Evolutionary conservation across 35 echinoderm and acorn worm genomes (phyloP), one percentile per base, ranked within the genome.

Genomic region (Chiridota heheva): DNA sequence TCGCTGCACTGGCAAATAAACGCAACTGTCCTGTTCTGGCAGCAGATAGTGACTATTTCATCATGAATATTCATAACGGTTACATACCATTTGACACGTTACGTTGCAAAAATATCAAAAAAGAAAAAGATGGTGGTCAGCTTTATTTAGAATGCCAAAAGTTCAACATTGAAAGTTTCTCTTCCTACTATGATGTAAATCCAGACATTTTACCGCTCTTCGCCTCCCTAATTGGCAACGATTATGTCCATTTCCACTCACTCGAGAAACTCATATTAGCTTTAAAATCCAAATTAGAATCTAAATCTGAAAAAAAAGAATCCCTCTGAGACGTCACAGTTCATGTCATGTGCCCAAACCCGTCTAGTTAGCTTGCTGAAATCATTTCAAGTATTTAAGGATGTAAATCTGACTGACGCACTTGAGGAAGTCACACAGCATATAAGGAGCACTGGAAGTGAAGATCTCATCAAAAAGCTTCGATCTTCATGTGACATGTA

Each of bases 11-110:
- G 15, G 89, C 89, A 7, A 98, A 98, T 81, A 57, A 44, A 24
- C 83, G 73, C 46, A 36, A 68, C 7, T 91, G 95, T 69, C 73
- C 89, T 38, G 89, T 84, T 2, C 64, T 91, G 12, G 81, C 79
- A 17, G 73, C 80, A 60, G 95, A 98, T 34, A 98, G 95, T 74
- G 89, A 92, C 62, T 92, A 91, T 70, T 98, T 81, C 45, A 48
- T 92, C 35, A 88, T 91, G 85, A 81, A 98, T 58, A 70, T 98
- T 40, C 78, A 42, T 42, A 81, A 42, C 32, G 95, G 95, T 44
- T 98, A 92, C 74, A 84, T 98, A 28, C 87, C 84, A 12, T 81
- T 98, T 46, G 80, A 87, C 42, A 18, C 25, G 8, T 58, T 98
- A 0, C 55, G 85, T 30, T 98, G 84, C 85, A 82, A 82, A 37